Evolutionary conservation across 2,888 invertebrate species (phyloP), one percentile per base, ranked within the genome.

Genomic region (Polia nebulosa): DNA sequence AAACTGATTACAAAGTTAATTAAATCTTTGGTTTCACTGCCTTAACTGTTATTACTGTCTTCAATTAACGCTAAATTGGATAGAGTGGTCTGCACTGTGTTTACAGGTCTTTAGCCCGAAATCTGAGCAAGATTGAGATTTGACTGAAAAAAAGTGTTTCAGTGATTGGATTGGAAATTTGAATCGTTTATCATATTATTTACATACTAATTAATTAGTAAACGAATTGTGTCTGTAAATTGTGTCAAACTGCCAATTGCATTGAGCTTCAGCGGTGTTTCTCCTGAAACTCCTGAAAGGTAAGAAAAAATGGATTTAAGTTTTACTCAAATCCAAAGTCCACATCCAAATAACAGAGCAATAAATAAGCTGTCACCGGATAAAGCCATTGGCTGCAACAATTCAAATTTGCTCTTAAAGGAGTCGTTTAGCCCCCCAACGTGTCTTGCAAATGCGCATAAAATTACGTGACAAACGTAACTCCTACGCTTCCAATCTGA

Each of bases 401-500:
- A 75, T 47, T 80, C 49, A 75, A 60, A 69, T 25, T 44, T 44
- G 52, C 58, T 68, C 34, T 15, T 34, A 39, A 51, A 63, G 53
- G 53, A 61, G 49, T 60, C 9, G 53, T 59, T 77, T 61, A 57
- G 34, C 56, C 70, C 64, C 75, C 64, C 59, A 63, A 66, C 57
- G 56, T 60, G 65, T 71, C 69, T 52, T 60, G 71, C 58, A 71
- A 70, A 67, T 71, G 74, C 65, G 72, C 78, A 82, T 85, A 84
- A n/a, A n/a, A 89, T 88, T 87, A 84, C 68, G 77, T 78, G 76
- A 65, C 75, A 59, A 55, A 51, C 29, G 49, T 53, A 27, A 47
- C 87, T 67, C 89, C 89, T 75, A 89, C 89, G 77, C 85, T 59
- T 32, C 66, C 82, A 85, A 87, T 87, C 87, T 81, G 85, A 84